These are phyloP conservation scores for Chirona hameri DNA, from an alignment of 2,888 invertebrate species.

Conservation along the genomic window DNA sequence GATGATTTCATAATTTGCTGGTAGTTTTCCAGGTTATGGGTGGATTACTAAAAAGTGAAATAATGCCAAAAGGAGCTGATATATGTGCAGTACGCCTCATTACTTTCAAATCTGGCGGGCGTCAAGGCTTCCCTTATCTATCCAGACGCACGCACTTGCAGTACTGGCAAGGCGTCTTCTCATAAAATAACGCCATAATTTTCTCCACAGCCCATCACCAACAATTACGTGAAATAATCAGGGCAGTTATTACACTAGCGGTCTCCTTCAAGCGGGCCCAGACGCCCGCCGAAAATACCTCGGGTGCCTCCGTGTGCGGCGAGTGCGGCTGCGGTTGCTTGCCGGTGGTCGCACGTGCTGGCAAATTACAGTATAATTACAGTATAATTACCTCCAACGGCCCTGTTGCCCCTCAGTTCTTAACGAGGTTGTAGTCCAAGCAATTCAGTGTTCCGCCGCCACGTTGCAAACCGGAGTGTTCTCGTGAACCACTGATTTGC, in stretches of 20 bases:
- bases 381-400: background rate
- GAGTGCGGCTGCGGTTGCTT: background rate
- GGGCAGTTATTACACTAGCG: background rate
- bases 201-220: background rate
- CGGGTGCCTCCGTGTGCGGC: background rate
- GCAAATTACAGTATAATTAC: background rate
- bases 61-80: background rate
- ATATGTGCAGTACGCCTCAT: background rate
- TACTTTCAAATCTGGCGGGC: background rate
- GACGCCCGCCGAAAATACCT: background rate
- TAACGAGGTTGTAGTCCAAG: too few relatives aligned
- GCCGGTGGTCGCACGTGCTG: conserved; percentile 4
- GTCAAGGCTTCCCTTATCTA: background rate
- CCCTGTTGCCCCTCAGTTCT: background rate
- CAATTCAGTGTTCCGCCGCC: too few relatives aligned
- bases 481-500: too few relatives aligned
- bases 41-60: background rate
- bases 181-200: background rate
- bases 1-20: background rate
- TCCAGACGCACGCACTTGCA: background rate
- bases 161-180: background rate
- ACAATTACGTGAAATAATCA: background rate
- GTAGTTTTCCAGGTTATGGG: background rate
- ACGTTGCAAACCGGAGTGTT: too few relatives aligned
- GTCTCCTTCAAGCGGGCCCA: background rate